These are phyloP conservation scores for Morinoia aosen DNA, from an alignment of 2,888 invertebrate species.

Conservation along the genomic window DNA sequence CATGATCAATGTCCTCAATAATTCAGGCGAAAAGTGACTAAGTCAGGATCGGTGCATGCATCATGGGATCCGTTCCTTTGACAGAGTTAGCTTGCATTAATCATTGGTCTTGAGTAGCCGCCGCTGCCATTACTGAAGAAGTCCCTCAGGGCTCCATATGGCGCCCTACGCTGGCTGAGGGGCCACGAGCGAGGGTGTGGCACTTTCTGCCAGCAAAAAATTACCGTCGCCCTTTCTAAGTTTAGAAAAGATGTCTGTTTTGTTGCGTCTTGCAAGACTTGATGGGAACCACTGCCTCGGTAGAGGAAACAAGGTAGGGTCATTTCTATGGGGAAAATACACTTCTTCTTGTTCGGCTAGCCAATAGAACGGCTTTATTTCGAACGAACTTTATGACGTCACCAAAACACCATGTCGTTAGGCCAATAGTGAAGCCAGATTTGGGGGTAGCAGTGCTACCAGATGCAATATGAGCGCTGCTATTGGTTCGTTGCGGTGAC, in stretches of 20 bases:
- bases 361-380: too few relatives aligned
- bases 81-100: constrained; percentile 7
- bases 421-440: too few relatives aligned
- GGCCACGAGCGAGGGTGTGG: background rate
- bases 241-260: background rate
- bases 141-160: background rate
- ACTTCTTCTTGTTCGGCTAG: too few relatives aligned
- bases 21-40: constrained; percentile 25
- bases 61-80: constrained; percentile 24
- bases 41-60: constrained; percentile 42
- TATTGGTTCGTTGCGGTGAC: too few relatives aligned
- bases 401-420: too few relatives aligned
- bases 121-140: constrained; percentile 44
- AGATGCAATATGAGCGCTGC: too few relatives aligned
- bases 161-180: background rate
- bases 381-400: too few relatives aligned
- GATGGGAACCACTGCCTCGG: background rate
- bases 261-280: background rate
- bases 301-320: too few relatives aligned
- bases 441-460: too few relatives aligned
- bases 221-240: background rate
- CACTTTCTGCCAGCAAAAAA: background rate
- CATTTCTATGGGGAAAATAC: too few relatives aligned
- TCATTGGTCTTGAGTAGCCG: constrained; percentile 32
- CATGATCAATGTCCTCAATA: constrained; percentile 17